phyloP scores from a whole-genome alignment of 2,797 vertebrate species.

The Poeciliopsis infans region DNA sequence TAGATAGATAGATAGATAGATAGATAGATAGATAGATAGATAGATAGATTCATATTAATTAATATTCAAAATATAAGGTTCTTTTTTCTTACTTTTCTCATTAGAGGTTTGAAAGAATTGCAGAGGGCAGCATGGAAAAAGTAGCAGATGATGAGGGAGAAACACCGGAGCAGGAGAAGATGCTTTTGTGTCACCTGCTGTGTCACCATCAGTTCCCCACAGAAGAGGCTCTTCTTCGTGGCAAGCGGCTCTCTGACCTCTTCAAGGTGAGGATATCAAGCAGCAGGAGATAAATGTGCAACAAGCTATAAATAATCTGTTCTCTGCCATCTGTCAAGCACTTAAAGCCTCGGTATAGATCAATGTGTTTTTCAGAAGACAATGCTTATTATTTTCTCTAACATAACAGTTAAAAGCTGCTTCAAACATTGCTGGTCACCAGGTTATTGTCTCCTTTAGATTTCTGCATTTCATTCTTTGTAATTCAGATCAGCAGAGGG shows the following conservation, averaged over 20 bases:
- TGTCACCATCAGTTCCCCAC: slow-evolving; percentile 92
- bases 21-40: too few relatives aligned
- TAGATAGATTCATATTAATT: too few relatives aligned
- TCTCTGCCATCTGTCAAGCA: slow-evolving; percentile 57
- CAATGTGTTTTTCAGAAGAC: slow-evolving; percentile 1
- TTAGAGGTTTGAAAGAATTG: slow-evolving; percentile 85
- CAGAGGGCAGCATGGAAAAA: slow-evolving; percentile 80
- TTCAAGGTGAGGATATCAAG: slow-evolving; percentile 87
- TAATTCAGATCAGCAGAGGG: neutral
- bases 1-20: too few relatives aligned
- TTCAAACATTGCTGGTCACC: neutral
- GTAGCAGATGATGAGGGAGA: slow-evolving; percentile 83
- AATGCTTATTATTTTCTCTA: neutral
- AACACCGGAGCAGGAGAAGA: slow-evolving; percentile 90
- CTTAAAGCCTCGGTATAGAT: slow-evolving; percentile 3
- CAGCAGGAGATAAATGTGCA: slow-evolving; percentile 44
- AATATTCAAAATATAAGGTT: neutral
- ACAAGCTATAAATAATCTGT: slow-evolving; percentile 38
- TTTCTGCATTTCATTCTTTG: neutral
- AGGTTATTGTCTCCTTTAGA: neutral
- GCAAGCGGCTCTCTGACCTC: slow-evolving; percentile 94
- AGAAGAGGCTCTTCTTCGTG: slow-evolving; percentile 89
- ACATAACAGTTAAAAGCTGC: neutral
- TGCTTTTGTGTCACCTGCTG: slow-evolving; percentile 85
- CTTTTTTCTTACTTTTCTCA: neutral